These are phyloP conservation scores for Eupithecia subumbrata DNA, from an alignment of 2,888 invertebrate species.

Conservation along the genomic window DNA sequence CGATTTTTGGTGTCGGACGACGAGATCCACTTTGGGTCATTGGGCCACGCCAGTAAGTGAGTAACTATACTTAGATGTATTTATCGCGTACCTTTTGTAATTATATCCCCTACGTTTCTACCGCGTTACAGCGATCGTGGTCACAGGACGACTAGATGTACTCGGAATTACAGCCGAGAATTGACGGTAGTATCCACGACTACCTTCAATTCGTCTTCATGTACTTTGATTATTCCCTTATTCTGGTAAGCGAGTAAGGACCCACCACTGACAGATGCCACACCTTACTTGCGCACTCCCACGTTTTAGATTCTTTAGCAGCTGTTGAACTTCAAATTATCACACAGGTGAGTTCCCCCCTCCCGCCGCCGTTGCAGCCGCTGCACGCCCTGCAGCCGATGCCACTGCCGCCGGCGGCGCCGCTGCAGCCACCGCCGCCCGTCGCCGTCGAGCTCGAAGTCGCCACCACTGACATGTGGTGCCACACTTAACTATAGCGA, in stretches of 20 bases:
- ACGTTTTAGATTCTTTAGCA: neutral
- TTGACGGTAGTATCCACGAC: no score
- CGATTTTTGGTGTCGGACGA: neutral
- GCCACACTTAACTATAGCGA: constrained; percentile 31
- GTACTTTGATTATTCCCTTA: no score
- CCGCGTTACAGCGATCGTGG: no score
- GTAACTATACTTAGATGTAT: no score
- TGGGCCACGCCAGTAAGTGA: neutral
- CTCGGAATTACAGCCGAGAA: no score
- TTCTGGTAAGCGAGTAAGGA: no score
- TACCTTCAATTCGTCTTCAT: no score
- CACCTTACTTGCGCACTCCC: neutral
- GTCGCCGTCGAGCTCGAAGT: constrained; percentile 78
- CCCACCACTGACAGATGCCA: neutral
- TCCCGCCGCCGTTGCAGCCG: constrained; percentile 49
- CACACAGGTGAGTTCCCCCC: constrained; percentile 51
- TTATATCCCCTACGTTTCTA: no score
- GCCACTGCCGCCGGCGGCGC: constrained; percentile 50
- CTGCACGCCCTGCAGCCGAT: constrained; percentile 64
- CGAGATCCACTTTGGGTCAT: neutral
- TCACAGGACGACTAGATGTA: no score
- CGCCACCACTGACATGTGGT: constrained; percentile 77
- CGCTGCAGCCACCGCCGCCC: constrained; percentile 50
- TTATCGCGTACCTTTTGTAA: no score
- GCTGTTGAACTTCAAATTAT: neutral